Evolutionary conservation across 2,113 vertebrate genomes (phyloP).

Genomic region (Daphoenositta chrysoptera): DNA sequence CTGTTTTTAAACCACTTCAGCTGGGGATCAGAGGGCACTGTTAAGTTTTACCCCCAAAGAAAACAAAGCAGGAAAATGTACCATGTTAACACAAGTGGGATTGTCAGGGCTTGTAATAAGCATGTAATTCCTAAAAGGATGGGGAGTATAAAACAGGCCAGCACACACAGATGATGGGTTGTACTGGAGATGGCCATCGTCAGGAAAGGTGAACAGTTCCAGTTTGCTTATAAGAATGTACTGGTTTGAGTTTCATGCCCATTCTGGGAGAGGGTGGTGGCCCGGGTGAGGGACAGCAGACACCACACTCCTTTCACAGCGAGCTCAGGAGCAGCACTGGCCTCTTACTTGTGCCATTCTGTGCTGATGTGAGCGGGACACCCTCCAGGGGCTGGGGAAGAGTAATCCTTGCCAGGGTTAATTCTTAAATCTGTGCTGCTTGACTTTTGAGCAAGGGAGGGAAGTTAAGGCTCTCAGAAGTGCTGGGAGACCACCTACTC

Average conservation of each 20-base stretch:
- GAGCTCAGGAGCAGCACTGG: background rate
- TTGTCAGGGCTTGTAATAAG: background rate
- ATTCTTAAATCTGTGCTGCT: background rate
- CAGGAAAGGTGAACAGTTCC: background rate
- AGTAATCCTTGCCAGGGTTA: background rate
- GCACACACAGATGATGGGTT: background rate
- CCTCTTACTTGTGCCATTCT: background rate
- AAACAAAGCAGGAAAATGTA: background rate
- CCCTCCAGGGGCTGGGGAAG: background rate
- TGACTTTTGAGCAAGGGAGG: background rate
- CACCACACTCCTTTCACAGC: background rate
- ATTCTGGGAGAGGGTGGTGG: background rate
- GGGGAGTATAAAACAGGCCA: background rate
- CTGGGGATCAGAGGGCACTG: background rate
- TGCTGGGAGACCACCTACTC: background rate
- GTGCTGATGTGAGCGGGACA: background rate
- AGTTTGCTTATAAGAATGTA: rapidly evolving
- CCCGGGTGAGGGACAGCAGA: background rate
- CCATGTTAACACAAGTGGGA: background rate
- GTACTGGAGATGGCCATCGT: rapidly evolving
- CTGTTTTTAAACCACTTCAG: constrained; percentile 23
- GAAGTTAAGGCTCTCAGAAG: background rate
- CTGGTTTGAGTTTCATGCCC: background rate
- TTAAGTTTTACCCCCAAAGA: background rate
- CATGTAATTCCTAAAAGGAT: background rate